phyloP scores from a whole-genome alignment of 2,888 invertebrate genomes.

The Matsumyia berberina region DNA sequence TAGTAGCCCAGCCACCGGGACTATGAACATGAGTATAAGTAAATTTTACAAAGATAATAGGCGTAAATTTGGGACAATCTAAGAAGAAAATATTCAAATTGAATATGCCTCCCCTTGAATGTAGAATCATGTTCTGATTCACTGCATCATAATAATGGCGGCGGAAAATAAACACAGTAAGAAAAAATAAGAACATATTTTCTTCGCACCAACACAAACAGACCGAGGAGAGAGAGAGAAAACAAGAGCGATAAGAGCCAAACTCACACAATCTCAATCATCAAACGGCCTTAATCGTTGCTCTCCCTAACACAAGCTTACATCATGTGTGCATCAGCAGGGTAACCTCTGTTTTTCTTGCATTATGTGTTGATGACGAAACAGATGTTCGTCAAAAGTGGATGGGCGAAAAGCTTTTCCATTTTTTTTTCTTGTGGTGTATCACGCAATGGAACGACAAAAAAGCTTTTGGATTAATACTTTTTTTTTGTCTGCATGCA shows the following conservation, averaged over 20 bases:
- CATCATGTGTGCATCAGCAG: slow-evolving; percentile 29
- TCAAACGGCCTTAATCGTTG: background rate
- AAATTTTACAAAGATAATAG: no score
- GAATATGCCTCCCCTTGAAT: no score
- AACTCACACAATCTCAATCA: slow-evolving; percentile 25
- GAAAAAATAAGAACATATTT: slow-evolving; percentile 49
- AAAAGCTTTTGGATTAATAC: slow-evolving; percentile 66
- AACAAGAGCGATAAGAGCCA: background rate
- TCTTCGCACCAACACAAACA: slow-evolving; percentile 46
- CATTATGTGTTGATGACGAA: slow-evolving; percentile 72
- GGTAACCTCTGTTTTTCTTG: slow-evolving; percentile 38
- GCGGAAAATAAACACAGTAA: slow-evolving; percentile 65
- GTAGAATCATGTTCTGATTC: slow-evolving; percentile 18
- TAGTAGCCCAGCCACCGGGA: no score
- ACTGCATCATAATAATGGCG: slow-evolving; percentile 69
- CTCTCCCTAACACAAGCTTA: slow-evolving; percentile 32
- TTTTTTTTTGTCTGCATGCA: slow-evolving; percentile 52
- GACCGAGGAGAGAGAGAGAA: slow-evolving; percentile 16
- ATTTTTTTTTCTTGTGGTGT: slow-evolving; percentile 3
- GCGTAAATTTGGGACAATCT: no score
- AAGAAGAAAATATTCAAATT: no score
- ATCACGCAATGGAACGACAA: slow-evolving; percentile 67
- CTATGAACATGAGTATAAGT: no score
- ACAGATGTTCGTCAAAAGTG: slow-evolving; percentile 75
- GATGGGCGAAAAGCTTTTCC: slow-evolving; percentile 60